Percentiles rank a stretch among this genome's conserved stretches.
phyloP scores from a whole-genome alignment of 1,140 invertebrate genomes.

The Brachionus plicatilis region DNA sequence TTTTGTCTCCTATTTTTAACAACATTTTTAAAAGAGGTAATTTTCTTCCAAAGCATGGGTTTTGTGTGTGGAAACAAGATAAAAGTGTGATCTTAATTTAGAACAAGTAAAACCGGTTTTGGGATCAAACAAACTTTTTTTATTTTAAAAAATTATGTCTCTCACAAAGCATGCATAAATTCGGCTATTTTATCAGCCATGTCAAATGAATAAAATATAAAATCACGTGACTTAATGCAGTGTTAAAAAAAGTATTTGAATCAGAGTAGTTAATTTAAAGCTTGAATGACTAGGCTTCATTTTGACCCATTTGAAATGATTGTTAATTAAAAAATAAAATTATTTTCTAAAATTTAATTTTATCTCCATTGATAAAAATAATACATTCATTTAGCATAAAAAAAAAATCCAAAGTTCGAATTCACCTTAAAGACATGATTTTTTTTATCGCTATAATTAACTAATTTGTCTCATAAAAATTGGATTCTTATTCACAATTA shows the following conservation, averaged over 20 bases:
- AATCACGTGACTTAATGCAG: neutral
- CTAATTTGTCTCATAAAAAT: neutral
- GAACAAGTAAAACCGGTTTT: neutral
- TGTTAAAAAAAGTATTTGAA: neutral
- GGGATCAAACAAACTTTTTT: neutral
- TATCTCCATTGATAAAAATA: neutral
- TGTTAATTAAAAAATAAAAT: neutral
- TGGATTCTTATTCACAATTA: neutral
- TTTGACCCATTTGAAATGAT: neutral
- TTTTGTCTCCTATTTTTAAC: neutral
- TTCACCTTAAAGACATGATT: neutral
- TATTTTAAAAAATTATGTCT: neutral
- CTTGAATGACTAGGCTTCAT: neutral
- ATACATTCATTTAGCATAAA: neutral
- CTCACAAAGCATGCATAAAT: neutral
- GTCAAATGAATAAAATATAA: neutral
- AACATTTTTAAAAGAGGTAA: neutral
- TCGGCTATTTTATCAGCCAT: neutral
- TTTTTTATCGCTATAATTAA: neutral
- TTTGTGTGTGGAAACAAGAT: neutral
- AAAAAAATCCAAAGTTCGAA: neutral
- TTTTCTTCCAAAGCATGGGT: neutral
- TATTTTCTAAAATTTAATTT: neutral
- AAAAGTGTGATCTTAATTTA: neutral
- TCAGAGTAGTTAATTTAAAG: neutral